phyloP scores from a whole-genome alignment of 1,140 invertebrate genomes.

The Dermatophagoides farinae region DNA sequence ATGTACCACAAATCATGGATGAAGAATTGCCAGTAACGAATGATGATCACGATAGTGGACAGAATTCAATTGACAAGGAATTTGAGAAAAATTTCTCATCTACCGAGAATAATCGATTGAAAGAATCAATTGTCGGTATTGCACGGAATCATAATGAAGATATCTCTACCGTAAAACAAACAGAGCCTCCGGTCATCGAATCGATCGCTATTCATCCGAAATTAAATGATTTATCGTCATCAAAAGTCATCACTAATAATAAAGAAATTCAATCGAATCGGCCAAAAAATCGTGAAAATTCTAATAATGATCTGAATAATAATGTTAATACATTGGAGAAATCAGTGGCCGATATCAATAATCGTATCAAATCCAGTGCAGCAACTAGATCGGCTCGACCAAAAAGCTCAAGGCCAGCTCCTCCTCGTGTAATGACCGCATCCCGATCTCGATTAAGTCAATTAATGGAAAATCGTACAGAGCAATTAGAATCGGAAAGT shows the following conservation, averaged over 20 bases:
- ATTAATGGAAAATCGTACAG: background rate
- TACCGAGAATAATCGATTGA: no score
- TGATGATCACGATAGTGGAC: no score
- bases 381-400: background rate
- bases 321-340: background rate
- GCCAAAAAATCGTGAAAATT: background rate
- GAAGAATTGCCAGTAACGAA: no score
- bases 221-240: no score
- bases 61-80: no score
- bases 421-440: slow-evolving; percentile 1
- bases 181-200: no score
- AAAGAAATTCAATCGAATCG: background rate
- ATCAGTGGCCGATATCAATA: background rate
- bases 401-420: slow-evolving; percentile 1
- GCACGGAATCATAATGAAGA: no score
- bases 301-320: background rate
- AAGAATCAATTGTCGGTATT: no score
- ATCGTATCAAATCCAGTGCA: background rate
- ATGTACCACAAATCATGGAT: no score
- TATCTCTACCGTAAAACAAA: no score
- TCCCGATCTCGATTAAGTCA: background rate
- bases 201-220: background rate
- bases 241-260: no score
- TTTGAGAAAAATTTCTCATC: no score
- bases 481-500: background rate